These are phyloP conservation scores for Achlya flavicornis DNA, from an alignment of 2,888 invertebrate species.

Conservation along the genomic window DNA sequence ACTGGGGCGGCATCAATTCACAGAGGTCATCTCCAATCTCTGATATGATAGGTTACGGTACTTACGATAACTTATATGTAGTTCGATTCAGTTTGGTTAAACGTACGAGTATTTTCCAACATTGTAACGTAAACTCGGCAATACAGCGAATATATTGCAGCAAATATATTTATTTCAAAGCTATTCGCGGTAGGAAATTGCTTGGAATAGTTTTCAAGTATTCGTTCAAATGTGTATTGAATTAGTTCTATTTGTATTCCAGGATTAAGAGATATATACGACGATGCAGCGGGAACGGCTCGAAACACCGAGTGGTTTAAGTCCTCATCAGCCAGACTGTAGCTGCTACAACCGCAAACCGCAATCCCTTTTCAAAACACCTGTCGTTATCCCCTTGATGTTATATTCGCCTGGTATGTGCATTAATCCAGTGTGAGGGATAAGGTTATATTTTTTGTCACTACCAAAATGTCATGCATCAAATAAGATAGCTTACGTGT, in stretches of 20 bases:
- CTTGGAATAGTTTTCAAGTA: not conserved
- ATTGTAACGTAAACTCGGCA: not conserved
- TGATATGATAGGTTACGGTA: not conserved
- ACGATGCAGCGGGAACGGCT: not conserved
- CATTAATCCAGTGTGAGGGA: not conserved
- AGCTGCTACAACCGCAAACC: constrained; percentile 22
- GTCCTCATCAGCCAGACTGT: constrained; percentile 20
- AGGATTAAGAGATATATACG: not conserved
- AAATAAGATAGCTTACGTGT: too few species aligned
- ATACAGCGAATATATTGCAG: not conserved
- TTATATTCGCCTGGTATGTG: constrained; percentile 23
- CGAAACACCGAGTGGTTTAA: not conserved
- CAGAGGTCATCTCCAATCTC: not conserved
- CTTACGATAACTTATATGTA: not conserved
- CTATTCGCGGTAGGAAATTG: not conserved
- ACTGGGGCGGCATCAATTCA: not conserved
- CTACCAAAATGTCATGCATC: too few species aligned
- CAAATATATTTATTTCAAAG: not conserved
- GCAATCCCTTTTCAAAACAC: constrained; percentile 27
- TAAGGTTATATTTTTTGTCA: not conserved
- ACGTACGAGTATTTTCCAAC: constrained; percentile 1
- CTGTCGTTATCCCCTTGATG: constrained; percentile 21
- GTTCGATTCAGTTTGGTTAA: not conserved
- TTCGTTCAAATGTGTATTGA: not conserved
- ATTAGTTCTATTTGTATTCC: not conserved